Evolutionary conservation across 1,140 invertebrate species (phyloP).

Genomic region (Papilio dardanus): DNA sequence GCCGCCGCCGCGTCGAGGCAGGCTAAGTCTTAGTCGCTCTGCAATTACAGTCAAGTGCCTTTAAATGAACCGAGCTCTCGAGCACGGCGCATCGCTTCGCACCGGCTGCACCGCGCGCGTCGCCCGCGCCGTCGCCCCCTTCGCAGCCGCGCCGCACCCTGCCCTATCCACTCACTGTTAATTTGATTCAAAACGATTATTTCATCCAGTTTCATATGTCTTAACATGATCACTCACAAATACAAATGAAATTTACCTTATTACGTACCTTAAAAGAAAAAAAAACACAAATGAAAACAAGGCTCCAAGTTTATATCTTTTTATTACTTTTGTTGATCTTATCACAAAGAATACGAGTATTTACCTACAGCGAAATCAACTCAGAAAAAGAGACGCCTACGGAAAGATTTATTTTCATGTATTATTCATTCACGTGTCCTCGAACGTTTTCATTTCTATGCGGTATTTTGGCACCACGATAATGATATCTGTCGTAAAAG

Average conservation of each 20-base stretch:
- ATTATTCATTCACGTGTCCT: conserved; percentile 79
- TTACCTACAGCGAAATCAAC: conserved; percentile 69
- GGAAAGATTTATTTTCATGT: conserved; percentile 80
- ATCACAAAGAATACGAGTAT: conserved; percentile 68
- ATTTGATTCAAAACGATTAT: conserved; percentile 70
- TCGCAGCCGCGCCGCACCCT: conserved; percentile 55
- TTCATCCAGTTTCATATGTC: conserved; percentile 41
- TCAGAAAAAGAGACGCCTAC: conserved; percentile 66
- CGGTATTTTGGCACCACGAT: conserved; percentile 74
- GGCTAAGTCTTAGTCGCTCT: conserved; percentile 76
- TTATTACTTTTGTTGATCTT: conserved; percentile 57
- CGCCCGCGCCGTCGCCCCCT: conserved; percentile 68
- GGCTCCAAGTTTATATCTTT: conserved; percentile 9
- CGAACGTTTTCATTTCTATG: conserved; percentile 74
- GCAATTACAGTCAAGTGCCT: conserved; percentile 81
- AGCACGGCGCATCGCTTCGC: conserved; percentile 79
- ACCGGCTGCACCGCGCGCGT: conserved; percentile 70
- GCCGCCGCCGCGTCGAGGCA: conserved; percentile 63
- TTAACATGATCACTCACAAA: conserved; percentile 30
- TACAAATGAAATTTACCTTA: background rate
- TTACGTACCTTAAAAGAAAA: background rate
- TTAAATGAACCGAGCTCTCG: conserved; percentile 81
- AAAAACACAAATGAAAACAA: conserved; percentile 9
- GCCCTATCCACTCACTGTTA: conserved; percentile 67
- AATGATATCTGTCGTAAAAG: conserved; percentile 76